phyloP scores from a whole-genome alignment of 2,888 invertebrate genomes.

The Tolmerus cingulatus region DNA sequence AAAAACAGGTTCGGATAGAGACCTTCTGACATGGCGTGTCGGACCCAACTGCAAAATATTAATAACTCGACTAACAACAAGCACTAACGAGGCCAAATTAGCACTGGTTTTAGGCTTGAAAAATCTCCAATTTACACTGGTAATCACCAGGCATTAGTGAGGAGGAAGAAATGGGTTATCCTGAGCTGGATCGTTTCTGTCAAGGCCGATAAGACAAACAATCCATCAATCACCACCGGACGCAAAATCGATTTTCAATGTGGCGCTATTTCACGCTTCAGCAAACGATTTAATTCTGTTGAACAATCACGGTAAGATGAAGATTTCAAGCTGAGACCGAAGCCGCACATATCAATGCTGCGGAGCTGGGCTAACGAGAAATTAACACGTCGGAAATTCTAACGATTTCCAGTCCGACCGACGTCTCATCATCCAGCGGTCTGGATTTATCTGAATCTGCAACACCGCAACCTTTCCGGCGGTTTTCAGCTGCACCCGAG shows the following conservation, averaged over 20 bases:
- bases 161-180: slow-evolving; percentile 17
- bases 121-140: neutral
- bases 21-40: neutral
- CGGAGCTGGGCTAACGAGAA: neutral
- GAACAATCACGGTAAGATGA: neutral
- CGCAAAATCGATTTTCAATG: slow-evolving; percentile 16
- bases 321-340: slow-evolving; percentile 1
- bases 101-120: neutral
- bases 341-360: neutral
- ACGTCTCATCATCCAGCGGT: neutral
- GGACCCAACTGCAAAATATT: neutral
- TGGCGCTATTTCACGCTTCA: slow-evolving; percentile 9
- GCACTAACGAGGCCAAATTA: neutral
- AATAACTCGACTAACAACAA: neutral
- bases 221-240: neutral
- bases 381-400: slow-evolving; percentile 26
- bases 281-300: slow-evolving; percentile 7
- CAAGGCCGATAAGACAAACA: neutral
- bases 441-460: neutral
- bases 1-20: neutral
- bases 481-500: neutral
- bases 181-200: neutral
- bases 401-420: neutral
- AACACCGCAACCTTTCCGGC: neutral
- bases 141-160: neutral